A percentile compares a stretch with the other conserved stretches of the same genome.
Evolutionary conservation across 2,888 invertebrate species (phyloP).

Genomic region (Papilio gigon): DNA sequence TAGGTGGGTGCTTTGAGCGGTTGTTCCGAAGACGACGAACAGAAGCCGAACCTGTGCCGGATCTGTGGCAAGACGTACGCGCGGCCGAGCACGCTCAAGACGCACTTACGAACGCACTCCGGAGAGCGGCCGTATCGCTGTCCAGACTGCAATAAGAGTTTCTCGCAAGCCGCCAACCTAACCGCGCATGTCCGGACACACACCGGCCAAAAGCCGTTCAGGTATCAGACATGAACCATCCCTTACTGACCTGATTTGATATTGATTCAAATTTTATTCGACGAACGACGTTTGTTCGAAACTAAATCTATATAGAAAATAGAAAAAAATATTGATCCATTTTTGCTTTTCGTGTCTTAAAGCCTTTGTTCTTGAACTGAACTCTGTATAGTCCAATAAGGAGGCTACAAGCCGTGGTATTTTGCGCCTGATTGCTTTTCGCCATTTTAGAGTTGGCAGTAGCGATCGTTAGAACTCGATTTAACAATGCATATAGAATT

Average conservation of each 20-base stretch:
- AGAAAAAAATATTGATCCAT: neutral
- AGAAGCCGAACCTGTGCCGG: constrained; percentile 94
- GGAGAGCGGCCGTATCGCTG: constrained; percentile 96
- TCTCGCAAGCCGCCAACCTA: constrained; percentile 98
- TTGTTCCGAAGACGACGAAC: constrained; percentile 86
- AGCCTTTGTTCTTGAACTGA: too few relatives aligned
- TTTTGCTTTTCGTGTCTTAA: neutral
- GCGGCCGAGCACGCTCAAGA: constrained; percentile 97
- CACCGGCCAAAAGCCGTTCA: constrained; percentile 98
- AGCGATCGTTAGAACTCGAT: too few relatives aligned
- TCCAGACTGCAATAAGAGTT: constrained; percentile 97
- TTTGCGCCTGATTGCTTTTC: too few relatives aligned
- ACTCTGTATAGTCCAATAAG: too few relatives aligned
- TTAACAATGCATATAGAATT: too few relatives aligned
- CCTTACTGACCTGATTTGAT: too few relatives aligned
- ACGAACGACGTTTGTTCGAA: too few relatives aligned
- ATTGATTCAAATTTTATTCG: too few relatives aligned
- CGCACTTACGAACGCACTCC: constrained; percentile 97
- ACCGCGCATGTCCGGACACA: constrained; percentile 98
- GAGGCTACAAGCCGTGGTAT: too few relatives aligned
- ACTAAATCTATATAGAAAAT: too few relatives aligned
- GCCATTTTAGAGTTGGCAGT: too few relatives aligned
- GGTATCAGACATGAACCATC: too few relatives aligned
- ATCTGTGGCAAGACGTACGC: constrained; percentile 99
- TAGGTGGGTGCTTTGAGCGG: constrained; percentile 82